A percentile compares a stretch with the other conserved stretches of the same genome.
Evolutionary conservation across 2,888 invertebrate species (phyloP).

Genomic region (Scaptomyza cyrtandrae): DNA sequence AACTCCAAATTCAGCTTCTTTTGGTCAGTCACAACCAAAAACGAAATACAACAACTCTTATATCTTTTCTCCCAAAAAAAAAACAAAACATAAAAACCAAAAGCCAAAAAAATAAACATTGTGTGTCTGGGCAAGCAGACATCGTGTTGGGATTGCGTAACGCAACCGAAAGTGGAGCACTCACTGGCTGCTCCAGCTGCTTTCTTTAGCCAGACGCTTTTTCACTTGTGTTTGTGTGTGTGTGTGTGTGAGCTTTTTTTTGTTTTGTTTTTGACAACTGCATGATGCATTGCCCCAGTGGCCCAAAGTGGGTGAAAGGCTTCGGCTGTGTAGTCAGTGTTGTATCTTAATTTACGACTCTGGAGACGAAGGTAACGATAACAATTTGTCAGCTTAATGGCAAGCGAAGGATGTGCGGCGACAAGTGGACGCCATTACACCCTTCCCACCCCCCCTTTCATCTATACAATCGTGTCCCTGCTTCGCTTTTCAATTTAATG

Average conservation of each 20-base stretch:
- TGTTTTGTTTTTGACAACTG: conserved; percentile 75
- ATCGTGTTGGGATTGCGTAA: conserved; percentile 68
- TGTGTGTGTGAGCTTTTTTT: too few species aligned
- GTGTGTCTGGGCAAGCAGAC: conserved; percentile 35
- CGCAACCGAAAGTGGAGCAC: conserved; percentile 74
- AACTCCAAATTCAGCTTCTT: conserved; percentile 65
- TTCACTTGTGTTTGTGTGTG: background rate
- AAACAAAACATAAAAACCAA: background rate
- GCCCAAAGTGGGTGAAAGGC: conserved; percentile 77
- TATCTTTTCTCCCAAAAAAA: conserved; percentile 26
- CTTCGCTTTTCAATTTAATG: conserved; percentile 10
- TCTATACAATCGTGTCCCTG: too few species aligned
- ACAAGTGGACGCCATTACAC: conserved; percentile 30
- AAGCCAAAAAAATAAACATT: conserved; percentile 18
- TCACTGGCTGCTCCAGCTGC: conserved; percentile 28
- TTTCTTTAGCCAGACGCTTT: conserved; percentile 40
- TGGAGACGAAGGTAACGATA: conserved; percentile 56
- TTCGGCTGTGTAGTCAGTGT: conserved; percentile 22
- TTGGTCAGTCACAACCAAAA: background rate
- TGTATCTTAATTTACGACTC: conserved; percentile 71
- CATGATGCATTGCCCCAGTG: conserved; percentile 74
- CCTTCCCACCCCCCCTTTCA: background rate
- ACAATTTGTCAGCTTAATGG: conserved; percentile 81
- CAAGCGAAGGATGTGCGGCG: conserved; percentile 67
- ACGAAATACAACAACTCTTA: conserved; percentile 23